These are phyloP conservation scores for Pipistrellus pygmaeus DNA, from an alignment of 2,797 vertebrate species.

Conservation along the genomic window DNA sequence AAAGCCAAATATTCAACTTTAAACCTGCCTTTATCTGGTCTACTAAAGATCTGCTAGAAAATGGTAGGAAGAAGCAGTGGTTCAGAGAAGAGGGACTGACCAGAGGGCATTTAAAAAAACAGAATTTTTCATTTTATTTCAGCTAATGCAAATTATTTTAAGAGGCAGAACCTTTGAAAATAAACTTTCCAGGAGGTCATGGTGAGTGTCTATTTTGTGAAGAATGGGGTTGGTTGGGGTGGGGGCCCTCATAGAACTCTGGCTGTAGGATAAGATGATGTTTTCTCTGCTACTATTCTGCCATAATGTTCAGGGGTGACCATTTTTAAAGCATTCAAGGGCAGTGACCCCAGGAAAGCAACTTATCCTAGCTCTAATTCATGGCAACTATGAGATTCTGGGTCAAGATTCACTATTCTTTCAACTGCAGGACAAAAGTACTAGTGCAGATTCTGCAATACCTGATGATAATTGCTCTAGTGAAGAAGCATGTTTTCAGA, in stretches of 20 bases:
- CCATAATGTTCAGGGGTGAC: neutral
- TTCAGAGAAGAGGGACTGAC: neutral
- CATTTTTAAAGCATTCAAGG: neutral
- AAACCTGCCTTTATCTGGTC: neutral
- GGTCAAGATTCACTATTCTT: neutral
- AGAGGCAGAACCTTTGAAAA: neutral
- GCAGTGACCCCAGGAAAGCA: too few relatives aligned
- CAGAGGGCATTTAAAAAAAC: neutral
- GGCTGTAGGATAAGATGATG: neutral
- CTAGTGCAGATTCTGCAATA: neutral
- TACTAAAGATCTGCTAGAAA: neutral
- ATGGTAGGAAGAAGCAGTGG: neutral
- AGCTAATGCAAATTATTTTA: slow-evolving; percentile 9
- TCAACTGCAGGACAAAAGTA: neutral
- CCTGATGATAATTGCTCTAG: neutral
- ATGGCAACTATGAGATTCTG: neutral
- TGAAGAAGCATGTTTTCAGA: neutral
- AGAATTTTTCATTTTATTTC: neutral
- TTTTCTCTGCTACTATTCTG: neutral
- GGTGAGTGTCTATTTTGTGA: neutral
- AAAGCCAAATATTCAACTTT: neutral
- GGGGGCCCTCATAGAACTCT: neutral
- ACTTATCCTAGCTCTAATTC: neutral
- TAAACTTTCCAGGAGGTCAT: neutral
- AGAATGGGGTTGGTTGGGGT: neutral